Evolutionary conservation across 2,797 vertebrate genomes (phyloP), one percentile per base, ranked within the genome.

Genomic region (Neosalanx taihuensis): DNA sequence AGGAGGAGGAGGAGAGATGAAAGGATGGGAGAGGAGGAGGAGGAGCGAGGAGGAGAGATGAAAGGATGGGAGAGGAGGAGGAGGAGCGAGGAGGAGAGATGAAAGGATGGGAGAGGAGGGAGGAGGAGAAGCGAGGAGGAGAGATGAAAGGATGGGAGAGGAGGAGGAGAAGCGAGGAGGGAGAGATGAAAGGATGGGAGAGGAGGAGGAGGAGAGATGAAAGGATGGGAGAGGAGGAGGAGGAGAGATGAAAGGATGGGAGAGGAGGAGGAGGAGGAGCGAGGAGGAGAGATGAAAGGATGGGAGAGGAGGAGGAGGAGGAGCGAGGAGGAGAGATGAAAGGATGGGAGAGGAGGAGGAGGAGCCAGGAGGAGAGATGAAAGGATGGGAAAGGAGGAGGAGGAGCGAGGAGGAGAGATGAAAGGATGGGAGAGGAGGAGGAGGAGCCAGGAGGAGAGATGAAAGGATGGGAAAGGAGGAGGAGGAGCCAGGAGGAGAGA

Each of bases 221-320:
- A 57, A 57, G 18, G 53, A 15, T 15, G 18, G 53, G 18, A 57
- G 18, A 17, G 18, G 18, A 9, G 13, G 18, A 57, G 18, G 53
- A 72, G 35, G 29, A 35, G 6, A 12, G 30, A 64, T 74, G 65
- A 37, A 58, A 41, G 72, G 64, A 69, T 62, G 67, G 18, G 3
- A 77, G 70, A 77, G 71, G 79, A 81, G 76, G 20, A 70, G 37
- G 53, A 30, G 74, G 74, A 65, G 67, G 64, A 12, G n/a, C 33
- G 53, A 30, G 74, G 74, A 65, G 5, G 26, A 3, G 51, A 46
- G 17, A 1, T 10, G 56, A 3, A 0, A 0, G 3, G 31, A 9
- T 64, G 53, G 33, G 53, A 31, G 67, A 81, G 70, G 78, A 82
- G 65, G 53, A 57, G 18, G 18, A 20, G 18, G 4, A 60, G 30